These are phyloP conservation scores for Uria lomvia DNA, from an alignment of 2,113 vertebrate species.

Conservation along the genomic window DNA sequence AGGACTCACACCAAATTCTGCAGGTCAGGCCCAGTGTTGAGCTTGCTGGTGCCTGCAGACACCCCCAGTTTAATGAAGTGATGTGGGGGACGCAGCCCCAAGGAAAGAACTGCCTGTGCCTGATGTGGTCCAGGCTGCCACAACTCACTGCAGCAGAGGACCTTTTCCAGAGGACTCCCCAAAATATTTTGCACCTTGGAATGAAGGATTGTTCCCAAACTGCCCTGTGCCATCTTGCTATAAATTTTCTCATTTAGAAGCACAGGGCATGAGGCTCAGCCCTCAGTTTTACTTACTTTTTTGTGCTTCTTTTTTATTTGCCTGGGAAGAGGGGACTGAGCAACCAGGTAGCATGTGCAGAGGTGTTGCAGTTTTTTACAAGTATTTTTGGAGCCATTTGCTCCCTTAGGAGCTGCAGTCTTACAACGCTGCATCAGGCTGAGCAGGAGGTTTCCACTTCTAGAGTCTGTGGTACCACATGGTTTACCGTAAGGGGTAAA, in stretches of 20 bases:
- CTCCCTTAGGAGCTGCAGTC: not conserved
- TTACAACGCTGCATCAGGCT: not conserved
- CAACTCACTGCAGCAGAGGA: not conserved
- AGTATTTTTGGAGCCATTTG: not conserved
- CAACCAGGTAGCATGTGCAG: not conserved
- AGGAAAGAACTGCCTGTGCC: not conserved
- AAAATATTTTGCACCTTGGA: not conserved
- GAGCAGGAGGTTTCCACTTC: not conserved
- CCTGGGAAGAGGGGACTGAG: not conserved
- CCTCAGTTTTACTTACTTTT: not conserved
- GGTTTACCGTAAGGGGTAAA: not conserved
- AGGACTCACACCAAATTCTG: not conserved
- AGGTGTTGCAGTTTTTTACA: not conserved
- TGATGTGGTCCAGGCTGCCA: fast-evolving
- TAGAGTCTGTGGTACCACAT: not conserved
- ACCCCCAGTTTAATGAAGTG: not conserved
- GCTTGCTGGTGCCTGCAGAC: not conserved
- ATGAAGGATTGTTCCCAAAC: not conserved
- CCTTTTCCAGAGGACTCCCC: not conserved
- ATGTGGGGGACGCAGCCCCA: too few species aligned
- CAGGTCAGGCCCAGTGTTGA: not conserved
- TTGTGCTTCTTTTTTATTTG: not conserved
- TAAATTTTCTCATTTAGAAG: not conserved
- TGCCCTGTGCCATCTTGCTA: not conserved
- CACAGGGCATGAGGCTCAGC: fast-evolving